Conservation (phyloP, 2,888 invertebrate species). For the Pachydiplax longipennis region DNA sequence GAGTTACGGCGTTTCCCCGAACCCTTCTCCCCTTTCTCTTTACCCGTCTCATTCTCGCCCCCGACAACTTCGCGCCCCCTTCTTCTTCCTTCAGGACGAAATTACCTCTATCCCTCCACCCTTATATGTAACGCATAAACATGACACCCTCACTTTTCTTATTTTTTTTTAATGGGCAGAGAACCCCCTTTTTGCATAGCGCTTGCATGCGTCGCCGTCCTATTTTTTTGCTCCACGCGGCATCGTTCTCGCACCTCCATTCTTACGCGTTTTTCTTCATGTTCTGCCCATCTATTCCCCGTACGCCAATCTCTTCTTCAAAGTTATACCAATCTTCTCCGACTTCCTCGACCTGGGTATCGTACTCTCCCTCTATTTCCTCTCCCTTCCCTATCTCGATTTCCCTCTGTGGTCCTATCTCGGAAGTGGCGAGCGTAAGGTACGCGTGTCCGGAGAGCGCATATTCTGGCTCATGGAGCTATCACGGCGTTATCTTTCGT, state of each 20-base stretch:
- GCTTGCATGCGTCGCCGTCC: neutral
- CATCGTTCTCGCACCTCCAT: neutral
- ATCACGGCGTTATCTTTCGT: too few species aligned
- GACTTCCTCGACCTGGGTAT: neutral
- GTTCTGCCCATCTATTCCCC: neutral
- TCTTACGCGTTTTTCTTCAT: neutral
- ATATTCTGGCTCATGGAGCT: too few species aligned
- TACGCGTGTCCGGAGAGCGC: too few species aligned
- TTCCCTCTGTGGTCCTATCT: too few species aligned
- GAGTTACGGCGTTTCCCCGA: neutral
- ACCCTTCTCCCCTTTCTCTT: neutral
- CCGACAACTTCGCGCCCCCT: neutral
- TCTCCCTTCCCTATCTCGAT: neutral
- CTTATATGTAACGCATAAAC: constrained; percentile 22
- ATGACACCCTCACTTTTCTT: constrained; percentile 14
- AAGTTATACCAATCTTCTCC: neutral
- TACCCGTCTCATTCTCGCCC: neutral
- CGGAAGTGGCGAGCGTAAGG: too few species aligned
- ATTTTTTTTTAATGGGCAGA: constrained; percentile 7
- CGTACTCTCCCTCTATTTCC: neutral
- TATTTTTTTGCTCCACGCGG: neutral
- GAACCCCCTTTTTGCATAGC: constrained; percentile 2
- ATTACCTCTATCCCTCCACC: neutral
- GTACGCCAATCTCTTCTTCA: neutral
- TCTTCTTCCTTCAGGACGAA: neutral